These are phyloP conservation scores for Bufo bufo DNA, from an alignment of 2,113 vertebrate species.

Conservation along the genomic window DNA sequence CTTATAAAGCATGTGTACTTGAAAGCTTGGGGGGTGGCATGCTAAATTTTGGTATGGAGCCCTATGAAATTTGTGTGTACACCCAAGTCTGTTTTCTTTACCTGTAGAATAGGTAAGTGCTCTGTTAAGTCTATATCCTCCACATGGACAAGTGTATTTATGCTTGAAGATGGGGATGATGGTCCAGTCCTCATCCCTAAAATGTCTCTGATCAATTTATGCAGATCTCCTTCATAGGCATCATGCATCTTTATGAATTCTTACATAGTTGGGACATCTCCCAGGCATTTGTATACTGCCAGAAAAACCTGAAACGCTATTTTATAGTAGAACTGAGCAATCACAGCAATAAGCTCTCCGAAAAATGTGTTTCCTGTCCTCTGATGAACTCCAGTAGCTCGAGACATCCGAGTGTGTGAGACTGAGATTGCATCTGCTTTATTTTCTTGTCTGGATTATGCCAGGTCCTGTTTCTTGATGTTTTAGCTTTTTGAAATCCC, in stretches of 20 bases:
- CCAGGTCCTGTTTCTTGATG: not conserved
- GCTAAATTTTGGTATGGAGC: no score
- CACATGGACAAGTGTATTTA: no score
- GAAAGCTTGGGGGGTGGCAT: no score
- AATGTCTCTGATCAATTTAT: not conserved
- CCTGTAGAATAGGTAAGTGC: no score
- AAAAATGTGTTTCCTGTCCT: slow-evolving; percentile 17
- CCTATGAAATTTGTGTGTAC: no score
- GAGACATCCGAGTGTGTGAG: not conserved
- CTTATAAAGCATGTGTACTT: no score
- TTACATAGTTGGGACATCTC: not conserved
- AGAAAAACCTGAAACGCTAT: not conserved
- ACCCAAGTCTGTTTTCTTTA: no score
- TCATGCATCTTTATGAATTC: not conserved
- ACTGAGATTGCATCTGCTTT: not conserved
- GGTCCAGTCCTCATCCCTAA: no score
- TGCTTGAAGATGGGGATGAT: not conserved
- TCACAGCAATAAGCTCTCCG: not conserved
- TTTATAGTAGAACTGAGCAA: not conserved
- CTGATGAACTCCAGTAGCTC: not conserved
- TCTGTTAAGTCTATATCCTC: no score
- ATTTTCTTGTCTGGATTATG: not conserved
- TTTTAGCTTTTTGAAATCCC: slow-evolving; percentile 21
- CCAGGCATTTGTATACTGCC: not conserved
- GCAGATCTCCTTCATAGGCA: not conserved